Base-by-base conservation (phyloP, 2,888 invertebrate genomes). In the Drosophila robusta region DNA sequence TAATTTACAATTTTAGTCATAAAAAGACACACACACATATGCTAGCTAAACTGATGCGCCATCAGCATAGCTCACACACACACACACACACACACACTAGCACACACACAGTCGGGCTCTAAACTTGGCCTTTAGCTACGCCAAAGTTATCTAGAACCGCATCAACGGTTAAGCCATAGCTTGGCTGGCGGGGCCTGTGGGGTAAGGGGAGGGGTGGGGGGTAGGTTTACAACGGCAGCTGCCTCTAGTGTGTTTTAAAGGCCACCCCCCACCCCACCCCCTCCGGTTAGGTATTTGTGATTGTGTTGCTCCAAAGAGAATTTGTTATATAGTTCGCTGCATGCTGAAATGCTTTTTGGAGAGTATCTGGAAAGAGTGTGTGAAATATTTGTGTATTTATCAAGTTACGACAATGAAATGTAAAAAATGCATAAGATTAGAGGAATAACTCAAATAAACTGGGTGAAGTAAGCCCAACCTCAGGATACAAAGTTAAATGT, bases 1-100 rank as follows among this genome's bases (percentile, higher is more conserved):
- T 85, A 85, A 85, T 89, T 85, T 89, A 85, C 87, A 89, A 85
- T 85, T 85, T 87, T 89, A 87, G 84, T 76, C 80, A 75, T 83
- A 86, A 86, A 84, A 88, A 86, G 72, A 80, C 64, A 63, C 45
- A 71, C 44, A 58, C 32, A 29, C 52, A 75, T 51, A 41, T 73
- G 70, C 63, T 61, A 22, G 69, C 50, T 51, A 50, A 68, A 74
- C 70, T 72, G 76, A 70, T 63, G 72, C 64, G 54, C 64, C 72
- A 75, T 72, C 72, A 70, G 67, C 70, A 57, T 44, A 71, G 71
- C 36, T 32, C 39, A 18, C 55, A 54, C 52, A 32, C 47, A 76
- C 61, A 73, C 57, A 58, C 16, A 57, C 14, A 47, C 22, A 26
- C 52, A 38, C 26, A 57, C 7, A 41, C 54, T 50, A 47, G 42